Percentiles rank a stretch among this genome's conserved stretches.
phyloP scores from a whole-genome alignment of 2,888 invertebrate genomes.

The Coelinius sp. region DNA sequence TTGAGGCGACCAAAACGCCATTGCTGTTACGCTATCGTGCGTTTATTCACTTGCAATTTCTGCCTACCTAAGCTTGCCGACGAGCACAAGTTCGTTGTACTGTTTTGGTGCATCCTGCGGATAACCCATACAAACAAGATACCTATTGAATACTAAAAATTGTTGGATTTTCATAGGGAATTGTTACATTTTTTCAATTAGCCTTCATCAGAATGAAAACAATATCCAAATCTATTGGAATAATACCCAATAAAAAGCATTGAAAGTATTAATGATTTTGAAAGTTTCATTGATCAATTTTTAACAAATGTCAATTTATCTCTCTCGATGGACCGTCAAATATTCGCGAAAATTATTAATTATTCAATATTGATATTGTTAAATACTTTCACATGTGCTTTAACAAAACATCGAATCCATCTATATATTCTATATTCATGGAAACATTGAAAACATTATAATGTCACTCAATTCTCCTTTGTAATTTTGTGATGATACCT shows the following conservation, averaged over 20 bases:
- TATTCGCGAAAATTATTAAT: too few species aligned
- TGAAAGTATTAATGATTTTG: too few species aligned
- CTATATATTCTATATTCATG: not conserved
- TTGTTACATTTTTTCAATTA: too few species aligned
- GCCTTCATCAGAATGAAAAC: too few species aligned
- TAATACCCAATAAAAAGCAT: too few species aligned
- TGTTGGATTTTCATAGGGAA: too few species aligned
- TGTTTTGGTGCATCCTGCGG: not conserved
- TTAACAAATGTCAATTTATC: not conserved
- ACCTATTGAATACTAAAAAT: not conserved
- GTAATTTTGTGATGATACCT: not conserved
- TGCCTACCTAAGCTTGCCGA: slow-evolving; percentile 57
- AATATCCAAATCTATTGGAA: too few species aligned
- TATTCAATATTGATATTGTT: not conserved
- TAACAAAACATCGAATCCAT: not conserved
- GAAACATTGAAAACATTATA: not conserved
- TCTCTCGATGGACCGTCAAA: not conserved
- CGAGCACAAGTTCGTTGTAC: not conserved
- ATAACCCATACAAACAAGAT: not conserved
- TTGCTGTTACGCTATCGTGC: slow-evolving; percentile 20
- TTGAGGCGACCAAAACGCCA: slow-evolving; percentile 26
- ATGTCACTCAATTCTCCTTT: not conserved
- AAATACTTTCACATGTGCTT: not conserved
- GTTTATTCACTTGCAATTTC: slow-evolving; percentile 49
- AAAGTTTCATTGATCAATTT: not conserved